Base-by-base conservation (phyloP, 1,140 invertebrate species). In the Brachionus sp. region DNA sequence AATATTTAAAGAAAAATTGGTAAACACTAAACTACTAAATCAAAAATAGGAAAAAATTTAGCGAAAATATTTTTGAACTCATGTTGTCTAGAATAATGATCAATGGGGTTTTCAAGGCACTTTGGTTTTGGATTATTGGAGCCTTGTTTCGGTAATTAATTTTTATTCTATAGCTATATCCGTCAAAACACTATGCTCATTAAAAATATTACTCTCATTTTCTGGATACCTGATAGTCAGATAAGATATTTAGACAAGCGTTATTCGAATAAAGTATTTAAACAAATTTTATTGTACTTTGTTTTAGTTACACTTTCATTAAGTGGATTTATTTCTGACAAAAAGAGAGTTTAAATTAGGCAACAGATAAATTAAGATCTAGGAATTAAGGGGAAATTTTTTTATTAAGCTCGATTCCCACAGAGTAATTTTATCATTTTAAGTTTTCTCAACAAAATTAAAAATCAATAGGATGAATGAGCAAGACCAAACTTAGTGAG, bases 191-290 rank as follows among this genome's bases (percentile, higher is more conserved):
- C 44, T 23, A 75, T 75, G 23, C 33, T 46, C 42, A 25, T 75
- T 75, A 46, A 75, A 75, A 50, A 46, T 42, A 37, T 70, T 70
- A 46, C 16, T 25, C 39, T 75, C 25, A 75, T 46, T 75, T 75
- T 75, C 42, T 75, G 42, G 70, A 75, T 75, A 75, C 70, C 70
- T 75, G 70, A 75, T 75, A 75, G 70, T 75, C 70, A 75, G 70
- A 75, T 75, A 75, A 75, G 70, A 75, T 75, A 75, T 75, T 25
- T 35, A 68, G 10, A 46, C 16, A 39, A 42, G 16, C 19, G 68
- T 39, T 16, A 73, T 39, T 39, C 7, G 39, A 39, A 37, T 12
- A 70, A 73, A 73, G 37, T 73, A 73, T 23, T 39, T 39, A 73
- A 23, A 73, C 10, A 73, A 73, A 42, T 42, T 37, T 39, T 37